Evolutionary conservation across 2,113 vertebrate genomes (phyloP), one percentile per base, ranked within the genome.

Genomic region (Cyphomyrus discorhynchus): DNA sequence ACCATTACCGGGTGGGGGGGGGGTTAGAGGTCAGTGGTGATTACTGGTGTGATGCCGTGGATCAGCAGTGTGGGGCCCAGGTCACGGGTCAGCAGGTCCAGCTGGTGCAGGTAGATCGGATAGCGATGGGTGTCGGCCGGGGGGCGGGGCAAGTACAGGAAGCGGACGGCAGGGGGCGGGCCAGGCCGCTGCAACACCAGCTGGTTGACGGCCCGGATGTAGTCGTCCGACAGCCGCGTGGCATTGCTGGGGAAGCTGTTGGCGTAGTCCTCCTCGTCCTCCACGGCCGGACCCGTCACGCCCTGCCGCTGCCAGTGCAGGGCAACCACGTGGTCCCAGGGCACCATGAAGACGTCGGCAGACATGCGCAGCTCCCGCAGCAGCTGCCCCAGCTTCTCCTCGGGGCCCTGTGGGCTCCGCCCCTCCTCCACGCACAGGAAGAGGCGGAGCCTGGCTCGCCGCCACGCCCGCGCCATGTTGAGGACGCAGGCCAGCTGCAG

Each of bases 401-500:
- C 96, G 0, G 96, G 94, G 52, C 96, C 96, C 0, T 92, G 95
- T 8, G 97, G 93, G 88, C 96, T 97, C 7, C 96, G 80, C 0
- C 97, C 97, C 0, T 95, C 94, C 94, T 98, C 97, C 90, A 98
- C 97, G 0, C 97, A 98, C 86, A 98, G 95, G 93, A 98, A 98
- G 91, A 98, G 96, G 47, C 97, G 97, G 50, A 98, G 94, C 9
- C 83, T 93, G 0, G 97, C 96, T 3, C 95, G 96, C 74, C 96
- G 96, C 98, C 98, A 98, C 9, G 95, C 92, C 45, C 96, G 94
- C 0, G 97, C 95, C 98, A 98, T 98, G 94, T 96, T 97, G 56
- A 98, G 96, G 90, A 98, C 96, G 0, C 97, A 98, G 0, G 97
- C 98, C 88, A 98, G 96, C 93, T 98, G 98, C n/a, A 98, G 95